These are phyloP conservation scores for Plutella xylostella DNA, from an alignment of 2,888 invertebrate species.

Conservation along the genomic window DNA sequence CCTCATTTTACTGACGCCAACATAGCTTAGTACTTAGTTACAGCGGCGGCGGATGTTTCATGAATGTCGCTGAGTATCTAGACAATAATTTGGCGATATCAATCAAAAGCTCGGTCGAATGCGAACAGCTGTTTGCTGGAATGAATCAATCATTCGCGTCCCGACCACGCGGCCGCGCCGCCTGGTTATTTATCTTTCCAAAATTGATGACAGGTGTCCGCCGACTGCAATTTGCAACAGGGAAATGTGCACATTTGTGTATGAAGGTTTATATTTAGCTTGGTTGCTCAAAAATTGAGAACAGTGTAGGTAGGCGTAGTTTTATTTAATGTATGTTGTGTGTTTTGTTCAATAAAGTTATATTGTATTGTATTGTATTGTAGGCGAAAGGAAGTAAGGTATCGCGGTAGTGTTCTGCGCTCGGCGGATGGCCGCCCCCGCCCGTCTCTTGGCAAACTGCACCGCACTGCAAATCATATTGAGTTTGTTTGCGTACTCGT, in stretches of 20 bases:
- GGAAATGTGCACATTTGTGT: neutral
- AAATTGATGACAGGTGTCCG: slow-evolving; percentile 36
- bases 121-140: slow-evolving; percentile 38
- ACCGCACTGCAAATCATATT: slow-evolving; percentile 63
- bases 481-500: slow-evolving; percentile 60
- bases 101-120: slow-evolving; percentile 31
- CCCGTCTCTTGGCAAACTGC: slow-evolving; percentile 62
- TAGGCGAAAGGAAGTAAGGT: slow-evolving; percentile 43
- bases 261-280: neutral
- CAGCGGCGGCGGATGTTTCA: neutral
- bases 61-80: too few species aligned
- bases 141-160: slow-evolving; percentile 54
- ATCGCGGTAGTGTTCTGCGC: slow-evolving; percentile 41
- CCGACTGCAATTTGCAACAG: slow-evolving; percentile 40
- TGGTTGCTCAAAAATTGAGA: neutral
- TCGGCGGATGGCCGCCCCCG: slow-evolving; percentile 25
- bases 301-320: too few species aligned
- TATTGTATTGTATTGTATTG: slow-evolving; percentile 21
- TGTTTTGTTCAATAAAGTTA: too few species aligned
- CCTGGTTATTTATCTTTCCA: slow-evolving; percentile 45
- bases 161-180: slow-evolving; percentile 33
- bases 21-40: neutral
- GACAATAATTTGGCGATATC: slow-evolving; percentile 32
- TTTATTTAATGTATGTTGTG: neutral
- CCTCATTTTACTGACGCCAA: neutral